These are phyloP conservation scores for western clawed frog (Xenopus tropicalis) DNA, from an alignment of 2,113 vertebrate genomes.

Conservation along the genomic window UCB_Xtro_10.0 CM004451.2:87602001-87602500, in stretches of 20 bases:
- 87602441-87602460: too few species aligned
- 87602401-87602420: too few species aligned
- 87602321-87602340: neutral
- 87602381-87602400: too few species aligned
- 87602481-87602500: too few species aligned
- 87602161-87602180: neutral
- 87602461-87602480: too few species aligned
- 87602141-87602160: slow-evolving; percentile 4
- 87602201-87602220: neutral
- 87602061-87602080: neutral
- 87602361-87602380: too few species aligned
- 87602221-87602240: neutral
- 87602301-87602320: neutral
- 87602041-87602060: neutral
- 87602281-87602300: slow-evolving; percentile 5
- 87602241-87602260: neutral
- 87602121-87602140: slow-evolving; percentile 8
- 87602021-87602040: slow-evolving; percentile 1
- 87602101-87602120: slow-evolving; percentile 37
- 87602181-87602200: neutral
- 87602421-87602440: too few species aligned
- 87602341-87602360: neutral
- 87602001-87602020: slow-evolving; percentile 10
- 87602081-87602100: slow-evolving; percentile 3
- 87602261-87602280: neutral